These are phyloP conservation scores for Synergus itoensis DNA, from an alignment of 2,888 invertebrate species.

Conservation along the genomic window DNA sequence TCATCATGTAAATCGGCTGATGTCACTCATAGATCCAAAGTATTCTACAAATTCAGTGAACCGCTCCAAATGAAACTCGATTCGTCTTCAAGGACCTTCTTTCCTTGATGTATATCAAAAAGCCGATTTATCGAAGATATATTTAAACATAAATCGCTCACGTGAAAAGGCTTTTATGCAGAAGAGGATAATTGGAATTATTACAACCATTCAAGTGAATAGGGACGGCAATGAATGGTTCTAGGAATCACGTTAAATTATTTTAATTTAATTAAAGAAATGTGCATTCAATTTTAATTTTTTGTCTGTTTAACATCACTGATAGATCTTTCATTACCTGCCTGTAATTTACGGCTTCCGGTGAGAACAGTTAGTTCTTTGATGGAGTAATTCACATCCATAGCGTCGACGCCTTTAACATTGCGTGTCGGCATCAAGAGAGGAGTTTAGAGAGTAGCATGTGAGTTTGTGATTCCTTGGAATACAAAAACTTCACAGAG, in stretches of 20 bases:
- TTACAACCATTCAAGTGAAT: background rate
- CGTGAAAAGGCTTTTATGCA: background rate
- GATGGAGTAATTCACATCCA: background rate
- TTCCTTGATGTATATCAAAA: background rate
- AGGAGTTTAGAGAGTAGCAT: background rate
- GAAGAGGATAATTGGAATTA: background rate
- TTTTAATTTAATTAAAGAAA: background rate
- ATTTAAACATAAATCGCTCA: background rate
- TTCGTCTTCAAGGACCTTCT: background rate
- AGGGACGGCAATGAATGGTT: background rate
- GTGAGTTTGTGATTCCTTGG: background rate
- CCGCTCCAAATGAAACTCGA: background rate
- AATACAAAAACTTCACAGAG: conserved; percentile 3
- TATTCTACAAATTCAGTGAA: background rate
- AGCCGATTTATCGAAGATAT: background rate
- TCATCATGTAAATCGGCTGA: conserved; percentile 19
- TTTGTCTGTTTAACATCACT: background rate
- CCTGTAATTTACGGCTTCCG: conserved; percentile 3
- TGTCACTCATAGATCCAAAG: background rate
- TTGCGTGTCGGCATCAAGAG: background rate
- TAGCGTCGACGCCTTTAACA: conserved; percentile 17
- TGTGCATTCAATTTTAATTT: background rate
- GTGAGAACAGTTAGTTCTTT: conserved; percentile 30
- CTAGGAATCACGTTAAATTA: background rate
- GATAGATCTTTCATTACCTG: background rate